A percentile compares a stretch with the other conserved stretches of the same genome.
These are phyloP conservation scores for Clarias macrocephalus DNA, from an alignment of 2,113 vertebrate genomes.

Conservation along the genomic window DNA sequence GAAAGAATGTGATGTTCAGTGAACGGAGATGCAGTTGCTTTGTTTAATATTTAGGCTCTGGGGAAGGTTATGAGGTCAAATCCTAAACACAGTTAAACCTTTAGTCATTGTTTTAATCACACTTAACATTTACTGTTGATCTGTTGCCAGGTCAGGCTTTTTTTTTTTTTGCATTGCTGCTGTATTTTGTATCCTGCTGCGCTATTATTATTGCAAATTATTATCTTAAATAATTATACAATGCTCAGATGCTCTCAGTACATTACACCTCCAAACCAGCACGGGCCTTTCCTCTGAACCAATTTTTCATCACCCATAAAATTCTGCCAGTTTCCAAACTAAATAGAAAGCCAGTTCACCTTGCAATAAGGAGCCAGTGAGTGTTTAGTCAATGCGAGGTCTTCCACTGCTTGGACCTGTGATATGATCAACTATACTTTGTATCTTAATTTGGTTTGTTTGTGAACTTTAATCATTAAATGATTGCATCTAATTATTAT, in stretches of 20 bases:
- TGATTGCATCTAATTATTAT: not conserved
- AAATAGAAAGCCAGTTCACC: not conserved
- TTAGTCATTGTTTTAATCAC: not conserved
- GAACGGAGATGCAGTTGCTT: not conserved
- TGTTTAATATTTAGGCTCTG: not conserved
- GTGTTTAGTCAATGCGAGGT: not conserved
- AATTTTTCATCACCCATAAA: not conserved
- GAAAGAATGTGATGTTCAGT: not conserved
- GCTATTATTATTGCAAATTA: not conserved
- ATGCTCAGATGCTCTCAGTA: not conserved
- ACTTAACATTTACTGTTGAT: not conserved
- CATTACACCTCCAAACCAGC: not conserved
- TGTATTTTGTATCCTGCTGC: not conserved
- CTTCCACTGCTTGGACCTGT: not conserved
- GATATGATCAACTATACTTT: not conserved
- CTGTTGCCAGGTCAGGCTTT: not conserved
- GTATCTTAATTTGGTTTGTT: not conserved
- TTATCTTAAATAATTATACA: not conserved
- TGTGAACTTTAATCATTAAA: not conserved
- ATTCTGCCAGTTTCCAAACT: not conserved
- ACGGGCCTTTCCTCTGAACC: not conserved
- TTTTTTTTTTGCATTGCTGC: too few species aligned
- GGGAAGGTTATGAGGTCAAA: not conserved
- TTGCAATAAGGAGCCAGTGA: not conserved
- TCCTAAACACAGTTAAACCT: not conserved